Evolutionary conservation across 1,140 invertebrate genomes (phyloP).

Genomic region (Trinorchestia longiramus): DNA sequence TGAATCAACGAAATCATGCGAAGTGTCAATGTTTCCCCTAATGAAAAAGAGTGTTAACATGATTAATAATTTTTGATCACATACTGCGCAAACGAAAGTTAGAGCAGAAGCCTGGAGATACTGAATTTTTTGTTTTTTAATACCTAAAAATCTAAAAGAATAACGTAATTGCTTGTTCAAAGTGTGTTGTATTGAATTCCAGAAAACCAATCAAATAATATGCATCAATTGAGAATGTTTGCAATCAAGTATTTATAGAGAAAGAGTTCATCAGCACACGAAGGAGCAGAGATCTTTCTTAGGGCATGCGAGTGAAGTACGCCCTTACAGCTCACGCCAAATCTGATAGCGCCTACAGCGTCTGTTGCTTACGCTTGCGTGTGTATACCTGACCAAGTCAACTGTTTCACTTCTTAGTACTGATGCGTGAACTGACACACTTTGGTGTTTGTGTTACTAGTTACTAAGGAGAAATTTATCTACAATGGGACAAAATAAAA

Average conservation of each 20-base stretch:
- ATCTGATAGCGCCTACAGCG: slow-evolving; percentile 37
- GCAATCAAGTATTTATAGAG: neutral
- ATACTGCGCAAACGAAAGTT: no score
- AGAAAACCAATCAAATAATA: neutral
- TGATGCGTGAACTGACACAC: neutral
- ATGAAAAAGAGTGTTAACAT: neutral
- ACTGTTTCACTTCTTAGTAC: neutral
- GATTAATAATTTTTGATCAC: neutral
- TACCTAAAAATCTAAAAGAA: neutral
- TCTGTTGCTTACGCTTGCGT: neutral
- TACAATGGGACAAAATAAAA: no score
- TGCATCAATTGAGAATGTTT: neutral
- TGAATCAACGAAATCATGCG: neutral
- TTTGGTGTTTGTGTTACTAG: neutral
- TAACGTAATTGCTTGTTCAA: neutral
- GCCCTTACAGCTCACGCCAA: slow-evolving; percentile 26
- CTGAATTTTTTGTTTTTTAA: no score
- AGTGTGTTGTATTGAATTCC: neutral
- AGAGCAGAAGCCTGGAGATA: no score
- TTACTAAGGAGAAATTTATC: neutral
- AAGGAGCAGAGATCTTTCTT: neutral
- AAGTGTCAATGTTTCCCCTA: neutral
- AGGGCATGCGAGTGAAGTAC: neutral
- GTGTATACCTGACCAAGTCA: neutral
- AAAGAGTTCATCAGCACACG: neutral